Conservation (phyloP, 2,113 vertebrate genomes). For the Vidua macroura region DNA sequence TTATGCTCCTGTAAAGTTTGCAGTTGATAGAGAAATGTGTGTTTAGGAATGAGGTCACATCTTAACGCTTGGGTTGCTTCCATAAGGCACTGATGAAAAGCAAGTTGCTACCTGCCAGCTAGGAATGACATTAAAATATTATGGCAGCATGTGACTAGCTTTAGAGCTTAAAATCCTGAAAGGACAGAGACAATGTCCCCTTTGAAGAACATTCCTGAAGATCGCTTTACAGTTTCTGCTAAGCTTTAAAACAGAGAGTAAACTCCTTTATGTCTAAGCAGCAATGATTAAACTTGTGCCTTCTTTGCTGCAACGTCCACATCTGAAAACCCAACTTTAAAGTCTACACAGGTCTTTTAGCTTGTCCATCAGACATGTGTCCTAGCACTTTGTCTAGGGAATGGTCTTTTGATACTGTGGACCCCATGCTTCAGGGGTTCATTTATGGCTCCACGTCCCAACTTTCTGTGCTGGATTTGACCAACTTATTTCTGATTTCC, state of each 20-base stretch:
- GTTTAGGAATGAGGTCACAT: conserved; percentile 2
- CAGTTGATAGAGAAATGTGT: not conserved
- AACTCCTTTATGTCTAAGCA: not conserved
- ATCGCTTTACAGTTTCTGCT: not conserved
- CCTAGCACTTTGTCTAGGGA: not conserved
- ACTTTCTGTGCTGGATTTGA: not conserved
- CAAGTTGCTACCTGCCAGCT: conserved; percentile 42
- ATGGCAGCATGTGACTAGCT: conserved; percentile 26
- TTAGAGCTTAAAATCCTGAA: conserved; percentile 42
- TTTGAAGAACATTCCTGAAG: conserved; percentile 39
- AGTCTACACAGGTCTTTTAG: not conserved
- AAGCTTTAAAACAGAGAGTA: not conserved
- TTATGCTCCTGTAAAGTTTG: not conserved
- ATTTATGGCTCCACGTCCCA: not conserved
- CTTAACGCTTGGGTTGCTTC: conserved; percentile 21
- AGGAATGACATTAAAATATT: conserved; percentile 51
- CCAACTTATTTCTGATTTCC: not conserved
- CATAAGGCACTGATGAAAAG: conserved; percentile 36
- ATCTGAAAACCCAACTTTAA: not conserved
- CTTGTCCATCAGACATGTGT: not conserved
- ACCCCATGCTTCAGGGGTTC: not conserved
- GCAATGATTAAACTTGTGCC: not conserved
- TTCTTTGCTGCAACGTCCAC: not conserved
- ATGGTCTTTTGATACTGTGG: not conserved
- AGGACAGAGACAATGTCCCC: conserved; percentile 11